Conservation (phyloP, 1,140 invertebrate species). For the Dufourea novaeangliae region DNA sequence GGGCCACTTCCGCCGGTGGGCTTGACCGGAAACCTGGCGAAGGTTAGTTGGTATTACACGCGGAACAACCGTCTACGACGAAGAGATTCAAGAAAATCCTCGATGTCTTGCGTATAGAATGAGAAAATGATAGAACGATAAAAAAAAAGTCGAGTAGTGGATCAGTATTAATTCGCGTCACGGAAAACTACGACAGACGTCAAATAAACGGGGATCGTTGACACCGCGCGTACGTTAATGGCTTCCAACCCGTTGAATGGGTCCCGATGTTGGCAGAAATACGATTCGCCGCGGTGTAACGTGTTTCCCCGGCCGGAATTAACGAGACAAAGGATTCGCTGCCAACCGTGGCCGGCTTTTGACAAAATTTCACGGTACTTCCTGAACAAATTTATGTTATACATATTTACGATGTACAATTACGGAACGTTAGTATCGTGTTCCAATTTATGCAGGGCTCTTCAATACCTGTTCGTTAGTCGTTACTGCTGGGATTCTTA, state of each 20-base stretch:
- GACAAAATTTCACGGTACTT: not conserved
- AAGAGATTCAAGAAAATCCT: conserved; percentile 1
- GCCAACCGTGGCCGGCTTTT: not conserved
- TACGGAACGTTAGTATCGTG: not conserved
- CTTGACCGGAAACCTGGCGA: conserved; percentile 87
- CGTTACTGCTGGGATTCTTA: no score
- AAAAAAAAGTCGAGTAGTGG: no score
- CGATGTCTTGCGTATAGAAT: no score
- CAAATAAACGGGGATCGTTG: not conserved
- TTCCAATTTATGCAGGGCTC: not conserved
- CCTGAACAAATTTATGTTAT: not conserved
- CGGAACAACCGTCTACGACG: not conserved
- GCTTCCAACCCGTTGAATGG: not conserved
- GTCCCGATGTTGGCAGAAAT: not conserved
- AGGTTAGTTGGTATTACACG: conserved; percentile 82
- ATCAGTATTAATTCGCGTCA: not conserved
- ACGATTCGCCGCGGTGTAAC: not conserved
- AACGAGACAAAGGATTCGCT: conserved; percentile 9
- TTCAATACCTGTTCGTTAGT: no score
- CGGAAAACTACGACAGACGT: not conserved
- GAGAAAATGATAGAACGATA: no score
- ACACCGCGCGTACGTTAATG: not conserved
- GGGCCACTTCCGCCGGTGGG: conserved; percentile 88
- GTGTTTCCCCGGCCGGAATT: not conserved
- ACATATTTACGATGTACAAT: not conserved